Conservation (phyloP, 2,888 invertebrate species). For the Drepanosiphum platanoidis region DNA sequence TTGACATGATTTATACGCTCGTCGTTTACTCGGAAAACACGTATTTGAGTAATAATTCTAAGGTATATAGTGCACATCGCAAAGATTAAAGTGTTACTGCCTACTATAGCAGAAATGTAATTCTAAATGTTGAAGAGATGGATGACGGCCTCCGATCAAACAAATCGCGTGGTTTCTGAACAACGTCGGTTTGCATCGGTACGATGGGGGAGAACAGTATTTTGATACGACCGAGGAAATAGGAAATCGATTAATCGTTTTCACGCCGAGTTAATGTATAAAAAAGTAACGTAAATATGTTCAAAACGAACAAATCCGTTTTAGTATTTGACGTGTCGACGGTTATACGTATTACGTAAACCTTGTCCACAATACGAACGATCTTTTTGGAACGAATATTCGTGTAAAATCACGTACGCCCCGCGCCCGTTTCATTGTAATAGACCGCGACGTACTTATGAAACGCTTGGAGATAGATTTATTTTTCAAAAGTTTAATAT, state of each 20-base stretch:
- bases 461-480: no score
- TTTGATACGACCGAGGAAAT: neutral
- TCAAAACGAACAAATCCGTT: no score
- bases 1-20: neutral
- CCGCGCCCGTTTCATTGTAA: no score
- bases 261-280: no score
- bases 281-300: no score
- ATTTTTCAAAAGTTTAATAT: no score
- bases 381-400: no score
- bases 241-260: neutral
- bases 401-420: no score
- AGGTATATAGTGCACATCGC: neutral
- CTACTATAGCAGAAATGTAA: neutral
- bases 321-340: no score
- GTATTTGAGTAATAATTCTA: neutral
- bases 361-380: no score
- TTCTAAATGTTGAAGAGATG: constrained; percentile 9
- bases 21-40: neutral
- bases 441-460: no score
- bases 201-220: neutral
- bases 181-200: neutral
- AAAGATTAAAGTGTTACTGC: constrained; percentile 22
- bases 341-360: no score
- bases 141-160: neutral
- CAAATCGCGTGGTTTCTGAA: neutral